These are phyloP conservation scores for Lamellibrachia luymesi DNA, from an alignment of 1,140 invertebrate genomes.

Conservation along the genomic window DNA sequence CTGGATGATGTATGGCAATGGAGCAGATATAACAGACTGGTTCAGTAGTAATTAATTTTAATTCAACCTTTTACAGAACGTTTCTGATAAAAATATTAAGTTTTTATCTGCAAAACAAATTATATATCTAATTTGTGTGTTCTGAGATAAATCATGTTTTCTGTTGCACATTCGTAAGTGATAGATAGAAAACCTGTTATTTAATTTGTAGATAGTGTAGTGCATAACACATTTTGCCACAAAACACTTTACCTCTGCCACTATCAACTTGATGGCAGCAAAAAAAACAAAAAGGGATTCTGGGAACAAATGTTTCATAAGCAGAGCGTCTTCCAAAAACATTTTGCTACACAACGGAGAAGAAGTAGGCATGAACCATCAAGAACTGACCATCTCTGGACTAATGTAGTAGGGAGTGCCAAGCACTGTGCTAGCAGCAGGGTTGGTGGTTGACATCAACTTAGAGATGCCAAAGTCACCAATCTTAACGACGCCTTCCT, in stretches of 20 bases:
- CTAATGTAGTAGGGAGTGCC: constrained; percentile 81
- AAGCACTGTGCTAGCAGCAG: constrained; percentile 73
- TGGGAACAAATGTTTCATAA: constrained; percentile 20
- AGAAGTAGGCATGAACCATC: no score
- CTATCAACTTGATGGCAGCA: no score
- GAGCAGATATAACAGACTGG: background rate
- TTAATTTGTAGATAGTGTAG: no score
- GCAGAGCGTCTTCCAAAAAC: background rate
- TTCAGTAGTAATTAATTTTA: background rate
- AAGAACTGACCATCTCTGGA: constrained; percentile 71
- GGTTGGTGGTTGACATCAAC: constrained; percentile 68
- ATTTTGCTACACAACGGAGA: background rate
- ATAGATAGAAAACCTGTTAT: no score
- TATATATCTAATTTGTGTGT: no score
- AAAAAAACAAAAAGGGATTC: background rate
- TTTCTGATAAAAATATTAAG: background rate
- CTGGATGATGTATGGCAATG: background rate
- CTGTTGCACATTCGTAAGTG: no score
- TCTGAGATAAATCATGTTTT: no score
- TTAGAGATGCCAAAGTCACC: constrained; percentile 83
- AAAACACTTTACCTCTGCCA: background rate
- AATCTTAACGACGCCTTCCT: constrained; percentile 66
- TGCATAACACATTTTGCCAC: background rate
- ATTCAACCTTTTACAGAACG: background rate
- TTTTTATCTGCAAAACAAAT: no score